phyloP scores from a whole-genome alignment of 2,113 vertebrate species.

The Zosterops pallidus region DNA sequence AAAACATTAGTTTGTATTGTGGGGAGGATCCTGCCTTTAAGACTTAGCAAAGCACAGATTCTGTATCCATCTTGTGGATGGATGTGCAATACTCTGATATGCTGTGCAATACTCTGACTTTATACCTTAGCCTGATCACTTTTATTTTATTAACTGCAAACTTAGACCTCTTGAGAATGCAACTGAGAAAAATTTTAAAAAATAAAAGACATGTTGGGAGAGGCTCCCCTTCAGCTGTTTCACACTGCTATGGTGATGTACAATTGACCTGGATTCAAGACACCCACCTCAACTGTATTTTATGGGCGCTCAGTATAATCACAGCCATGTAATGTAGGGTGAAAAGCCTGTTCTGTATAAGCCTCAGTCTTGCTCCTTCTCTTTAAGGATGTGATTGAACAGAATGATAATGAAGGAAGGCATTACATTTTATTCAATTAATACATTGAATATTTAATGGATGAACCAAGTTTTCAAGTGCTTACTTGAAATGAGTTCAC shows the following conservation, averaged over 20 bases:
- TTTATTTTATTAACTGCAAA: background rate
- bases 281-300: background rate
- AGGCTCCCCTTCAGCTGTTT: background rate
- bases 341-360: background rate
- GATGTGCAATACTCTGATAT: background rate
- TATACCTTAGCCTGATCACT: background rate
- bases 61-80: background rate
- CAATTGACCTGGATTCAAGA: background rate
- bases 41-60: background rate
- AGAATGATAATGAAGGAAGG: background rate
- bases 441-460: background rate
- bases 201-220: background rate
- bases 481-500: background rate
- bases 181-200: background rate
- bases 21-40: background rate
- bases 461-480: fast-evolving
- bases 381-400: background rate
- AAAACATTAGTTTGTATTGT: background rate
- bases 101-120: background rate
- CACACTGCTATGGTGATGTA: background rate
- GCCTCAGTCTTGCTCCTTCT: background rate
- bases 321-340: fast-evolving
- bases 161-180: background rate
- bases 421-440: background rate
- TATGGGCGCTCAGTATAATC: background rate